phyloP scores from a whole-genome alignment of 2,888 invertebrate genomes.

The Tinea pellionella region DNA sequence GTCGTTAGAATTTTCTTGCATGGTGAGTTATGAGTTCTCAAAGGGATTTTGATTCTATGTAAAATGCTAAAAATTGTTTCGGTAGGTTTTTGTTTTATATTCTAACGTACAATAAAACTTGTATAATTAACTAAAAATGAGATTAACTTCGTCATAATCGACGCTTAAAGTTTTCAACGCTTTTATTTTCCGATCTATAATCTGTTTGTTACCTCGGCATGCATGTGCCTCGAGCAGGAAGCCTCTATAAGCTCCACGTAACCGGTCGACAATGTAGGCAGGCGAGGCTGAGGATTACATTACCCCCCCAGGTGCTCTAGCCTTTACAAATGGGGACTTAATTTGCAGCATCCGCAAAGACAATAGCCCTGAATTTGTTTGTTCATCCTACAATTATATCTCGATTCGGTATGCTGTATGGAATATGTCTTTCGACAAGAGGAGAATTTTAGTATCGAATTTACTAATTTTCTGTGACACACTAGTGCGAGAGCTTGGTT shows the following conservation, averaged over 20 bases:
- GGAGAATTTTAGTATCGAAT: not conserved
- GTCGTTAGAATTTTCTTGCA: not conserved
- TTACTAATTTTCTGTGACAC: not conserved
- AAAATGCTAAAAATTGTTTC: too few relatives aligned
- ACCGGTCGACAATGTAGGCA: constrained; percentile 47
- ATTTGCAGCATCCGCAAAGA: constrained; percentile 56
- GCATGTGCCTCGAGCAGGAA: not conserved
- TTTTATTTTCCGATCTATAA: not conserved
- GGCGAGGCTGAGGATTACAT: constrained; percentile 47
- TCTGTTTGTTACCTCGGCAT: not conserved
- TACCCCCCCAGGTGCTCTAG: constrained; percentile 35
- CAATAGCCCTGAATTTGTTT: constrained; percentile 49
- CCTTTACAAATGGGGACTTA: constrained; percentile 55
- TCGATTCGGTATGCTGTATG: constrained; percentile 21
- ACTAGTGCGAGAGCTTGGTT: too few relatives aligned
- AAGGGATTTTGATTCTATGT: not conserved
- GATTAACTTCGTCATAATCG: not conserved
- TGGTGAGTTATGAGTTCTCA: not conserved
- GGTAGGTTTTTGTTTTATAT: not conserved
- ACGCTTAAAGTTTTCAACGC: not conserved
- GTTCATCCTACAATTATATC: constrained; percentile 30
- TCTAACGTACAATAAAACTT: not conserved
- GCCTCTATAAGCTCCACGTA: constrained; percentile 46
- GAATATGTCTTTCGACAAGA: not conserved
- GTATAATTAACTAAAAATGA: not conserved